Percentiles rank a stretch among this genome's conserved stretches.
These are phyloP conservation scores for Protomyctophum bolini DNA, from an alignment of 2,113 vertebrate species.

Conservation along the genomic window DNA sequence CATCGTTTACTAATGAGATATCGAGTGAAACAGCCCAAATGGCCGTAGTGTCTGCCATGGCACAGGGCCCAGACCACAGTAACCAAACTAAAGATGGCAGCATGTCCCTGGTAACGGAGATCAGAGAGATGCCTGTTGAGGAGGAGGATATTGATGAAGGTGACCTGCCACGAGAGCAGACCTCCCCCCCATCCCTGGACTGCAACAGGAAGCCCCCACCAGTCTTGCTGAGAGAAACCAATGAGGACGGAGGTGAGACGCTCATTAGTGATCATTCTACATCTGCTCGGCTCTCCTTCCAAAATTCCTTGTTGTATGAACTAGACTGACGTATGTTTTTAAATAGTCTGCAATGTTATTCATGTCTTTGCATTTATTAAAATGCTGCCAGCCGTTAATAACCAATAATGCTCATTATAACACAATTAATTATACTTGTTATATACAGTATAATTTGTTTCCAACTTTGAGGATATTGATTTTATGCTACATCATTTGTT, in stretches of 20 bases:
- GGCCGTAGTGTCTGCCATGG: background rate
- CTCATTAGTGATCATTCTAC: conserved; percentile 81
- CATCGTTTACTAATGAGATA: background rate
- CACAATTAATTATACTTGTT: too few species aligned
- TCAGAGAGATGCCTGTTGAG: background rate
- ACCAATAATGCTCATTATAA: too few species aligned
- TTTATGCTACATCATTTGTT: too few species aligned
- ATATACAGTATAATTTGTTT: too few species aligned
- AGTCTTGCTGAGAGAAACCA: conserved; percentile 73
- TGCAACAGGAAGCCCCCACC: background rate
- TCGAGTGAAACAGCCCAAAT: conserved; percentile 7
- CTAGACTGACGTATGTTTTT: conserved; percentile 79
- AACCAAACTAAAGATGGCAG: background rate
- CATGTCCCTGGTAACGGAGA: conserved; percentile 4
- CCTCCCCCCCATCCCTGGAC: background rate
- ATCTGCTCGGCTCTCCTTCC: conserved; percentile 79
- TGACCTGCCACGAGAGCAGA: conserved; percentile 2
- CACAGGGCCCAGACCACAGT: background rate
- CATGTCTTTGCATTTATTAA: too few species aligned
- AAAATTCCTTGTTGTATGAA: conserved; percentile 85
- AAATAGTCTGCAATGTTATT: background rate
- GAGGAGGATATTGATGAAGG: conserved; percentile 35
- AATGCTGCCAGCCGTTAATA: too few species aligned
- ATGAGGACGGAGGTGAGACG: conserved; percentile 74
- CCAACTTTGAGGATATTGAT: too few species aligned